Evolutionary conservation across 2,113 vertebrate genomes (phyloP).

Genomic region (Eulemur macaco): DNA sequence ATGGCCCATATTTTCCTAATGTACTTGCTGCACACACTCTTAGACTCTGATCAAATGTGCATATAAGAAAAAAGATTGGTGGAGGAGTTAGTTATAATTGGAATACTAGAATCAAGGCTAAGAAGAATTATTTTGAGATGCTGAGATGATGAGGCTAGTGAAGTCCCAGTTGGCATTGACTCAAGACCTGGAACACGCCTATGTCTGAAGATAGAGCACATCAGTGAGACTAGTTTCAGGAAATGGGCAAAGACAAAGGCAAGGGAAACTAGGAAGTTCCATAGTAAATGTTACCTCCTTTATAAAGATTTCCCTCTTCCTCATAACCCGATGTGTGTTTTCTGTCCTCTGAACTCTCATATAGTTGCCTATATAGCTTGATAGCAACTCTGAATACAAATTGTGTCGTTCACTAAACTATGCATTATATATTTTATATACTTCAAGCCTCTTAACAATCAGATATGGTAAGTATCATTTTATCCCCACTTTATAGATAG

Average conservation of each 20-base stretch:
- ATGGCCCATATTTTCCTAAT: neutral
- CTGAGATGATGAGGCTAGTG: neutral
- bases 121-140: neutral
- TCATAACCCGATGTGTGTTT: neutral
- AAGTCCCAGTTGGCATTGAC: neutral
- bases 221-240: neutral
- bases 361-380: neutral
- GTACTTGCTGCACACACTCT: neutral
- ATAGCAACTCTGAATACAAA: neutral
- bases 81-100: neutral
- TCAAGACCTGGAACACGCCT: neutral
- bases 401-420: neutral
- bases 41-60: neutral
- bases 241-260: neutral
- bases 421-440: neutral
- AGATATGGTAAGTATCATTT: neutral
- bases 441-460: neutral
- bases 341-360: neutral
- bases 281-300: neutral
- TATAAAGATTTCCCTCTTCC: neutral
- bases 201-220: neutral
- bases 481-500: neutral
- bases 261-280: neutral
- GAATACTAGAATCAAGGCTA: neutral
- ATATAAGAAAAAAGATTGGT: neutral